Conservation (phyloP, 2,797 vertebrate species). For the Tachyglossus aculeatus region DNA sequence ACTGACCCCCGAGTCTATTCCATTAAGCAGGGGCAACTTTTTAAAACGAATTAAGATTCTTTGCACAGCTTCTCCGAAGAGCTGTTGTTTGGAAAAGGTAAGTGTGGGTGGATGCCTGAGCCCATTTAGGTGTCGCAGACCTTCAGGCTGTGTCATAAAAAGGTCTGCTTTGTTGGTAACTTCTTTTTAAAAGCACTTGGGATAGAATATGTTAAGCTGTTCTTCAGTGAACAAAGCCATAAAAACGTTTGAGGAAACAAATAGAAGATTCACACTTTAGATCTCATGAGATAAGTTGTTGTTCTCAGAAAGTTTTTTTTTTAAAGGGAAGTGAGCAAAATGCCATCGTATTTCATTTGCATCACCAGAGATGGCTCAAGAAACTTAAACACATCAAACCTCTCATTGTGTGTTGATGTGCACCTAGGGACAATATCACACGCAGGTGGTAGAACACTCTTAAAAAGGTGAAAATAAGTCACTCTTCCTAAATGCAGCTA, state of each 20-base stretch:
- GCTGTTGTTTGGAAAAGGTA: background rate
- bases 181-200: constrained; percentile 16
- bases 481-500: constrained; percentile 42
- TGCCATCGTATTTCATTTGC: constrained; percentile 54
- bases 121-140: constrained; percentile 6
- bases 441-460: constrained; percentile 18
- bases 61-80: constrained; percentile 19
- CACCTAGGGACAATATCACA: constrained; percentile 37
- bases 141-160: constrained; percentile 28
- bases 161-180: constrained; percentile 31
- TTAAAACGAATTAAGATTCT: constrained; percentile 30
- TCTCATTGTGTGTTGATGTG: constrained; percentile 55
- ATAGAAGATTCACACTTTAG: constrained; percentile 24
- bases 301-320: constrained; percentile 34
- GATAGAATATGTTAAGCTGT: constrained; percentile 45
- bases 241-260: constrained; percentile 41
- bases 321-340: constrained; percentile 48
- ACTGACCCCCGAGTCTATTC: background rate
- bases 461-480: constrained; percentile 15
- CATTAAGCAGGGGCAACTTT: constrained; percentile 28
- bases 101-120: background rate
- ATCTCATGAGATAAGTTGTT: constrained; percentile 45
- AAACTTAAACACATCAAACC: constrained; percentile 59
- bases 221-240: constrained; percentile 42
- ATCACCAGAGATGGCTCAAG: constrained; percentile 47